Evolutionary conservation across 2,888 invertebrate genomes (phyloP).

Genomic region (Agriopis aurantiaria): DNA sequence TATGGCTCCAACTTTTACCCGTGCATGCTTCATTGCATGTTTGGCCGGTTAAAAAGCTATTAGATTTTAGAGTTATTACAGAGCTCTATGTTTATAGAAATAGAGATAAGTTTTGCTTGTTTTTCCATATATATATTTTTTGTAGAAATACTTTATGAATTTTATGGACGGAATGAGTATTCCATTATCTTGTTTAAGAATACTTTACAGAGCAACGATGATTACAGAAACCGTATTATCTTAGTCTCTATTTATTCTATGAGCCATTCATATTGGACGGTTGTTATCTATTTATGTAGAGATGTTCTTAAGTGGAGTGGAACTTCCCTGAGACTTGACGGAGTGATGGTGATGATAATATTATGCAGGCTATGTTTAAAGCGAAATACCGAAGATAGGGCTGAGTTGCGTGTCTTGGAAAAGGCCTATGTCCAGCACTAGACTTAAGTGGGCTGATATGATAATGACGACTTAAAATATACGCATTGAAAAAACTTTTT

Average conservation of each 20-base stretch:
- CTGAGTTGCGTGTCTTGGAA: no score
- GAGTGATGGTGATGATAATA: no score
- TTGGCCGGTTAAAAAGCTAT: conserved; percentile 44
- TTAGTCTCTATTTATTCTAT: not conserved
- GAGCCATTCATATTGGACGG: no score
- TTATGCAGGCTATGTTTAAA: no score
- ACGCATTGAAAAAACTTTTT: no score
- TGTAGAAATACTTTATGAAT: conserved; percentile 17
- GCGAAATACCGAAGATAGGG: no score
- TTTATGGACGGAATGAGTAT: conserved; percentile 26
- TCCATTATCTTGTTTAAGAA: conserved; percentile 21
- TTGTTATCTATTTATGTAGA: no score
- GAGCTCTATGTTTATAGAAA: conserved; percentile 15
- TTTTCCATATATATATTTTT: conserved; percentile 16
- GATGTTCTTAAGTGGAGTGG: no score
- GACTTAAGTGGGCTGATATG: no score
- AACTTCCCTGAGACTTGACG: no score
- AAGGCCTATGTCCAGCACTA: no score
- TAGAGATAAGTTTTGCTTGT: conserved; percentile 28
- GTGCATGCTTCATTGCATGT: conserved; percentile 46
- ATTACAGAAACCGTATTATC: not conserved
- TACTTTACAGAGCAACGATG: not conserved
- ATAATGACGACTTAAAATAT: no score
- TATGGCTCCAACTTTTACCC: conserved; percentile 32
- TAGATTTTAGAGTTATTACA: conserved; percentile 24